Conservation (phyloP, 1,140 invertebrate species). For the Sinella curviseta region DNA sequence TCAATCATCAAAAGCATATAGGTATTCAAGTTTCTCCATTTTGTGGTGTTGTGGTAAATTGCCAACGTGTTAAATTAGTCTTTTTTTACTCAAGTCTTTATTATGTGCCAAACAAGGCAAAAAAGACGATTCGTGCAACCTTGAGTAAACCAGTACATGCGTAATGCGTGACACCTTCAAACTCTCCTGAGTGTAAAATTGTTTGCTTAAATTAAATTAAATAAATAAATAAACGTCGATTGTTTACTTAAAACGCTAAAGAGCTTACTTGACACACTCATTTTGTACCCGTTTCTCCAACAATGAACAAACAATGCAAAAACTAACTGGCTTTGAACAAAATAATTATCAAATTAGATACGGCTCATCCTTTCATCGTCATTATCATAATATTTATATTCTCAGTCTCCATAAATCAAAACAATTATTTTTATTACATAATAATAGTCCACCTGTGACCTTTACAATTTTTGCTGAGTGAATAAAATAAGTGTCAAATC, state of each 20-base stretch:
- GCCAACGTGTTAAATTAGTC: not conserved
- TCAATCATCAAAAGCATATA: too few species aligned
- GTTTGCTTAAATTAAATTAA: not conserved
- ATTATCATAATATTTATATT: not conserved
- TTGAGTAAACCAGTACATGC: not conserved
- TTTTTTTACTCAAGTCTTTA: not conserved
- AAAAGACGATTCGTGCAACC: not conserved
- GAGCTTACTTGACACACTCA: not conserved
- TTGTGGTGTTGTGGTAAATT: too few species aligned
- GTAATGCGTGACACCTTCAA: not conserved
- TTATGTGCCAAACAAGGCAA: not conserved
- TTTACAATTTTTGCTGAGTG: too few species aligned
- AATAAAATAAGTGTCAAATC: too few species aligned
- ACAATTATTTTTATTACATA: not conserved
- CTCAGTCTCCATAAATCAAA: not conserved
- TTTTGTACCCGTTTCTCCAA: not conserved
- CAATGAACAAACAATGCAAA: not conserved
- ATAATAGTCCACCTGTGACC: not conserved
- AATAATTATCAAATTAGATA: not conserved
- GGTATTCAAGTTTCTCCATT: too few species aligned
- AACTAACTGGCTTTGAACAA: not conserved
- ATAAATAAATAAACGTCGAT: not conserved
- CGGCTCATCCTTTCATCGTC: not conserved
- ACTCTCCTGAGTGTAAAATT: not conserved
- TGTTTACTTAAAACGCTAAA: not conserved